Percentiles rank a stretch among this genome's conserved stretches.
phyloP scores from a whole-genome alignment of 2,888 invertebrate species.

The Heliconius aoede region DNA sequence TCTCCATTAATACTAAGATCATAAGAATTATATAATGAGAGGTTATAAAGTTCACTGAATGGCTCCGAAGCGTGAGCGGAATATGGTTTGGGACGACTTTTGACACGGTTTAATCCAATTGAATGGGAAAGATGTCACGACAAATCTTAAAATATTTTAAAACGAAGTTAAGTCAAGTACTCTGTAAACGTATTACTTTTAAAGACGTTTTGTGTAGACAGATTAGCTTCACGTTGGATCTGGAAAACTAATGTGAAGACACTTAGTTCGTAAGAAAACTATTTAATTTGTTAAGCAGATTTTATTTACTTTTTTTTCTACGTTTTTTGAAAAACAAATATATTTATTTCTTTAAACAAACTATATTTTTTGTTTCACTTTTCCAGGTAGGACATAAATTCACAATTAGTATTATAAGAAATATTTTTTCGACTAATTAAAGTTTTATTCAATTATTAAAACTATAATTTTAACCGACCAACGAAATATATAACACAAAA shows the following conservation, averaged over 20 bases:
- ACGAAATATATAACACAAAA: neutral
- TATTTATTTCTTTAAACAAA: neutral
- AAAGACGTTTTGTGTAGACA: too few species aligned
- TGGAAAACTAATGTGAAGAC: too few species aligned
- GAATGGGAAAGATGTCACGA: slow-evolving; percentile 33
- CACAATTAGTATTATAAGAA: too few species aligned
- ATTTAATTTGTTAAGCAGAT: too few species aligned
- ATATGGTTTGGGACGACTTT: slow-evolving; percentile 20
- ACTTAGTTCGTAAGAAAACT: too few species aligned
- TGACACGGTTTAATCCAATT: slow-evolving; percentile 30
- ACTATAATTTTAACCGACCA: too few species aligned
- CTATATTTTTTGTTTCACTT: neutral
- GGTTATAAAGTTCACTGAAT: slow-evolving; percentile 26
- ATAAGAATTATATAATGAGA: slow-evolving; percentile 20
- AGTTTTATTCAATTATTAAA: too few species aligned
- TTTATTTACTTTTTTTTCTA: neutral
- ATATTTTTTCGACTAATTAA: too few species aligned
- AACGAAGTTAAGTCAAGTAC: slow-evolving; percentile 10
- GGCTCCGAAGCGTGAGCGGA: slow-evolving; percentile 16
- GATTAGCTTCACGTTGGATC: too few species aligned
- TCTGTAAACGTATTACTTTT: neutral
- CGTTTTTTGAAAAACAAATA: neutral
- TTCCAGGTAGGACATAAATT: neutral
- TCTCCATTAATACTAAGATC: slow-evolving; percentile 19
- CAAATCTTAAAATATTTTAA: slow-evolving; percentile 24